phyloP scores from a whole-genome alignment of 2,113 vertebrate species.

The Coturnix japonica region DNA sequence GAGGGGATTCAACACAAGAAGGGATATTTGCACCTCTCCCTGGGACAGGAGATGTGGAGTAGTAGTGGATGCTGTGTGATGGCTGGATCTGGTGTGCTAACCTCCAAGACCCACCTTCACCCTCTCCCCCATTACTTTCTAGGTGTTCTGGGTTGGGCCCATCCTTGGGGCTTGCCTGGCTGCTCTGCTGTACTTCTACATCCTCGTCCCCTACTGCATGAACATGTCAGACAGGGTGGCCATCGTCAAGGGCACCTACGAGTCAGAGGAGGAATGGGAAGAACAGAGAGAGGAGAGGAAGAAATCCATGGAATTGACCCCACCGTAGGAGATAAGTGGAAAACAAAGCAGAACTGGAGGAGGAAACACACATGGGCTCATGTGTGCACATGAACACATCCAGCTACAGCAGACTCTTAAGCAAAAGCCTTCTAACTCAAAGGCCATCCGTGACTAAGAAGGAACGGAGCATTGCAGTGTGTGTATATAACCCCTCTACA shows the following conservation, averaged over 20 bases:
- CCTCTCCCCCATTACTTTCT: background rate
- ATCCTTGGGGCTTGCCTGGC: conserved; percentile 80
- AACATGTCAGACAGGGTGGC: conserved; percentile 78
- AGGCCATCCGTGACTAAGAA: background rate
- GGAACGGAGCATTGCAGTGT: background rate
- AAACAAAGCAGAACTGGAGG: background rate
- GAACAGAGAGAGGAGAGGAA: conserved; percentile 77
- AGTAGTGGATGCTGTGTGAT: background rate
- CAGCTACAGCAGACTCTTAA: conserved; percentile 1
- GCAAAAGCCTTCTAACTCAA: background rate
- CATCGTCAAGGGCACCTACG: conserved; percentile 80
- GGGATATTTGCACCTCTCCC: rapidly evolving
- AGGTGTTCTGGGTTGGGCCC: conserved; percentile 88
- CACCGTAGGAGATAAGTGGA: conserved; percentile 4
- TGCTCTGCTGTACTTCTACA: conserved; percentile 81
- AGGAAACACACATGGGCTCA: background rate
- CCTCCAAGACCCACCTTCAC: background rate
- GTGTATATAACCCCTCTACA: background rate
- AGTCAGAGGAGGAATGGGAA: conserved; percentile 82
- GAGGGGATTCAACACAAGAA: background rate
- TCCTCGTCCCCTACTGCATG: conserved; percentile 81
- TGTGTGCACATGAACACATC: background rate
- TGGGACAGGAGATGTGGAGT: rapidly evolving
- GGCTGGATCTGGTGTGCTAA: too few species aligned
- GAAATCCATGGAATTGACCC: conserved; percentile 81